Evolutionary conservation across 2,888 invertebrate genomes (phyloP).

Genomic region (Octodonta nipae): DNA sequence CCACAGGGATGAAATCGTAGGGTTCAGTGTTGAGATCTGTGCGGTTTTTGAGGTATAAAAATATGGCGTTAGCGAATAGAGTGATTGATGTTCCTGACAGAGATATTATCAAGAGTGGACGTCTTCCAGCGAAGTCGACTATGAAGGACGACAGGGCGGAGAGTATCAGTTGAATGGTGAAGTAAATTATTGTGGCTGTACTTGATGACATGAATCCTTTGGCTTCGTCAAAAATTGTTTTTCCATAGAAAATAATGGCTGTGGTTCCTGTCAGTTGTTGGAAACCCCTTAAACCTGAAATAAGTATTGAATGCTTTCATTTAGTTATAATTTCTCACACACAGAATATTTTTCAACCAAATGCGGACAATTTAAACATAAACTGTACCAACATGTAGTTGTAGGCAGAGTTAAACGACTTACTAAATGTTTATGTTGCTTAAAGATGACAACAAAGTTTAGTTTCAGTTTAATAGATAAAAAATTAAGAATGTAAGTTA

Average conservation of each 20-base stretch:
- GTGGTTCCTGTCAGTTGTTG: slow-evolving; percentile 47
- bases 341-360: too few relatives aligned
- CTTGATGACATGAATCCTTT: slow-evolving; percentile 32
- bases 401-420: too few relatives aligned
- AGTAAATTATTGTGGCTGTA: slow-evolving; percentile 25
- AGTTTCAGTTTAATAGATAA: too few relatives aligned
- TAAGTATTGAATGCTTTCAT: too few relatives aligned
- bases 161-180: slow-evolving; percentile 44
- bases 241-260: slow-evolving; percentile 48
- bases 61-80: slow-evolving; percentile 32
- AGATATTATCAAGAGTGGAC: slow-evolving; percentile 40
- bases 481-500: too few relatives aligned
- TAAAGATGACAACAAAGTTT: too few relatives aligned
- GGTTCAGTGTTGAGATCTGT: slow-evolving; percentile 24
- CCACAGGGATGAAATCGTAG: slow-evolving; percentile 29
- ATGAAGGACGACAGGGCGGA: slow-evolving; percentile 41
- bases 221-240: slow-evolving; percentile 36
- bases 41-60: slow-evolving; percentile 34
- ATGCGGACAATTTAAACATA: too few relatives aligned
- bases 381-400: too few relatives aligned
- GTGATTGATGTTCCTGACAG: slow-evolving; percentile 35
- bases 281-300: slow-evolving; percentile 43
- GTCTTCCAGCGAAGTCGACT: slow-evolving; percentile 43
- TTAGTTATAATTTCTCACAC: too few relatives aligned
- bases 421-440: too few relatives aligned